phyloP scores from a whole-genome alignment of 2,797 vertebrate genomes.

The Microchirus variegatus region DNA sequence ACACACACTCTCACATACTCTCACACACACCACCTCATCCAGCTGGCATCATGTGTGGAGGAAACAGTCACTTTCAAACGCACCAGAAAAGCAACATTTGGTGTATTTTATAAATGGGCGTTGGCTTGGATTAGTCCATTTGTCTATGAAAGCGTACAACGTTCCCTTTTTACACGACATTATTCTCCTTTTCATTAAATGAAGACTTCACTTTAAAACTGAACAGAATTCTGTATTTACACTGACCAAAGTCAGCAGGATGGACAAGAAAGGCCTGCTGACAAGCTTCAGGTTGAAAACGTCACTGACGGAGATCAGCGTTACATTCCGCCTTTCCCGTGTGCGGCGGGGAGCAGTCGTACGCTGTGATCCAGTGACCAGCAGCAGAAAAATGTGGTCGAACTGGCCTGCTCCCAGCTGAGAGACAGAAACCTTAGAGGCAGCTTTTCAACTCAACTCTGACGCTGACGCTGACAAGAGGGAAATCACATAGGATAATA shows the following conservation, averaged over 20 bases:
- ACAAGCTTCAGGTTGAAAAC: background rate
- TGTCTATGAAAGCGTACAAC: too few relatives aligned
- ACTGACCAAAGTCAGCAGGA: background rate
- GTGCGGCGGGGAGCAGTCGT: background rate
- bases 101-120: too few relatives aligned
- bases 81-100: background rate
- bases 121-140: too few relatives aligned
- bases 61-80: slow-evolving; percentile 41
- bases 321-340: background rate
- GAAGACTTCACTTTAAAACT: too few relatives aligned
- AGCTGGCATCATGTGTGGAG: slow-evolving; percentile 32
- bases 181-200: too few relatives aligned
- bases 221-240: too few relatives aligned
- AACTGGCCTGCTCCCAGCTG: slow-evolving; percentile 33
- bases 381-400: slow-evolving; percentile 44
- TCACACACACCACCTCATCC: slow-evolving; percentile 29
- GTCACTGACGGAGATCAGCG: background rate
- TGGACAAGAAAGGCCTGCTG: background rate
- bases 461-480: background rate
- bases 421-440: background rate
- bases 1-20: background rate
- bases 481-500: background rate
- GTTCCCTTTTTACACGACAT: too few relatives aligned
- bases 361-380: slow-evolving; percentile 28
- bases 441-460: slow-evolving; percentile 5